A percentile compares a stretch with the other conserved stretches of the same genome.
These are phyloP conservation scores for Garra rufa DNA, from an alignment of 2,113 vertebrate species.

Conservation along the genomic window DNA sequence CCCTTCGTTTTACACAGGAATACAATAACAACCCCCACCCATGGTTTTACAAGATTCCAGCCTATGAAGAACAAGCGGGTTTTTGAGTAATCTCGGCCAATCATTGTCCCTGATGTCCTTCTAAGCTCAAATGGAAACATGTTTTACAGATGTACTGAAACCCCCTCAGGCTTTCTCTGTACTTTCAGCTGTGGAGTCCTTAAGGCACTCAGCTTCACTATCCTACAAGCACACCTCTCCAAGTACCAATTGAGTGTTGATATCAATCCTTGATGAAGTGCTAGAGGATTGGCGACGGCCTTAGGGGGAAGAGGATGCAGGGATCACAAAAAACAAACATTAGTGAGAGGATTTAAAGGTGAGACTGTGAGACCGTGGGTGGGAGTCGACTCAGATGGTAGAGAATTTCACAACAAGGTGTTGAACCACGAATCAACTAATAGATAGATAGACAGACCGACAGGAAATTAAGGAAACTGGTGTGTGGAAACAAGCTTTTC, in stretches of 20 bases:
- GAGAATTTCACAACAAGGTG: slow-evolving; percentile 36
- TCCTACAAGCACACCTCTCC: slow-evolving; percentile 26
- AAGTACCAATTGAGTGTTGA: slow-evolving; percentile 46
- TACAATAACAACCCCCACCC: slow-evolving; percentile 64
- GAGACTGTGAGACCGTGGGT: slow-evolving; percentile 18
- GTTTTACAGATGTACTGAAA: slow-evolving; percentile 46
- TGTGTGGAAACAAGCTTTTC: slow-evolving; percentile 35
- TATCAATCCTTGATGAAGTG: slow-evolving; percentile 47
- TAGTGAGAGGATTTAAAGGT: slow-evolving; percentile 51
- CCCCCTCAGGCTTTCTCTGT: slow-evolving; percentile 34
- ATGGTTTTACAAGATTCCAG: slow-evolving; percentile 49
- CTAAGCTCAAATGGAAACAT: slow-evolving; percentile 41
- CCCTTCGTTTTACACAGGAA: slow-evolving; percentile 52
- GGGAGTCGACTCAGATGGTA: slow-evolving; percentile 14
- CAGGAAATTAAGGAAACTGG: slow-evolving; percentile 33
- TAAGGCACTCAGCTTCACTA: slow-evolving; percentile 30
- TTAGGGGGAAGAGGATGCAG: slow-evolving; percentile 50
- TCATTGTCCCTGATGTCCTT: slow-evolving; percentile 48
- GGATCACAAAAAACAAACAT: slow-evolving; percentile 59
- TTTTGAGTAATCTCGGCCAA: slow-evolving; percentile 44
- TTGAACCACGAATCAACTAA: slow-evolving; percentile 22
- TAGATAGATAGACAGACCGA: slow-evolving; percentile 11
- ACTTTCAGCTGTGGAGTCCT: slow-evolving; percentile 42
- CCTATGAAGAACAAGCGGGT: slow-evolving; percentile 40
- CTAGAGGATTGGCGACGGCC: slow-evolving; percentile 31